A percentile compares a stretch with the other conserved stretches of the same genome.
These are phyloP conservation scores for Centropristis striata DNA, from an alignment of 2,113 vertebrate genomes.

Conservation along the genomic window DNA sequence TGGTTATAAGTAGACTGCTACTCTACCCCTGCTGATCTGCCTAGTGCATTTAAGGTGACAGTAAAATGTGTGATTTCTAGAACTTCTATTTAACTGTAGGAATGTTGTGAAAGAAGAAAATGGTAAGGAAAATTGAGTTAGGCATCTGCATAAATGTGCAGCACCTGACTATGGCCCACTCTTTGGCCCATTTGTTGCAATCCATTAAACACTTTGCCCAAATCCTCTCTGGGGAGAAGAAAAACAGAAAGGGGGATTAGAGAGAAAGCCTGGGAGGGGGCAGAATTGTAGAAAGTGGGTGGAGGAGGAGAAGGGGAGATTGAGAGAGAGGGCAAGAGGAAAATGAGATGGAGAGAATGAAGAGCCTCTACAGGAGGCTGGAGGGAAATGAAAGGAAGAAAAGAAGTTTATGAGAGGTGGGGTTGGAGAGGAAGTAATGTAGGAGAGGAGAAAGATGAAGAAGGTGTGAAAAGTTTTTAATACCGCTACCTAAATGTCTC, in stretches of 20 bases:
- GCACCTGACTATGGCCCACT: constrained; percentile 34
- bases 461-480: not conserved
- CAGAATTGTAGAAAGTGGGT: constrained; percentile 50
- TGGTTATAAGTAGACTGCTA: constrained; percentile 1
- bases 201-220: constrained; percentile 66
- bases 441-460: too few relatives aligned
- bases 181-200: constrained; percentile 64
- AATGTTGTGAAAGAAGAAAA: constrained; percentile 12
- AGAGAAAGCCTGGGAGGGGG: constrained; percentile 47
- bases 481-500: constrained; percentile 1
- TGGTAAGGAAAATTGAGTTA: constrained; percentile 3
- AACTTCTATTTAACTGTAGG: not conserved
- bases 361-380: constrained; percentile 62
- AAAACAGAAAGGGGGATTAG: constrained; percentile 63
- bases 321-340: constrained; percentile 39
- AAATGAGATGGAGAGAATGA: constrained; percentile 65
- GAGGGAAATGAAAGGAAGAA: constrained; percentile 51
- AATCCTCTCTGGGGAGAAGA: constrained; percentile 61
- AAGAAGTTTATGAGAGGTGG: constrained; percentile 41
- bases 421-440: too few relatives aligned
- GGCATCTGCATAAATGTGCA: constrained; percentile 27
- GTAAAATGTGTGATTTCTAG: not conserved
- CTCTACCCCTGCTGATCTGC: constrained; percentile 15
- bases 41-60: not conserved
- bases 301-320: constrained; percentile 47